Base-by-base conservation (phyloP, 2,797 vertebrate genomes). In the Mastacembelus armatus region DNA sequence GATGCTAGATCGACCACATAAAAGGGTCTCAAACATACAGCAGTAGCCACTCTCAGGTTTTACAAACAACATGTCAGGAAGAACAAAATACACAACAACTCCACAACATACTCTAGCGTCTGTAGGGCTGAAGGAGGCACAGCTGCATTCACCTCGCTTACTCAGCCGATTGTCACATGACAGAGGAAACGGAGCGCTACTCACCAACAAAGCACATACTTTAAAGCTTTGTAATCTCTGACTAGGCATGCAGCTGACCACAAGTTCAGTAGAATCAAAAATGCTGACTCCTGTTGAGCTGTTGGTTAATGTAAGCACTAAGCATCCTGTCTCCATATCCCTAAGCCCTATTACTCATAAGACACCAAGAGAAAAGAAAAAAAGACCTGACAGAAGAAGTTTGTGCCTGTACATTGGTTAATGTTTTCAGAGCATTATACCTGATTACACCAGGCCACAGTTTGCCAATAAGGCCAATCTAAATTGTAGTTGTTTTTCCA, bases 161-260 rank as follows among this genome's bases (percentile, higher is more conserved):
- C 59, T 88, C 84, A 91, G 88, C 74, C 38, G 22, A 18, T 65
- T 16, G 80, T 93, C 93, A 93, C 91, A 93, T 93, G 93, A 89
- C 83, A 10, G 48, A 22, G 74, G 74, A 83, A 82, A 81, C 73
- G 2, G 27, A 54, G 75, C 55, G n/a, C n/a, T n/a, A 30, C 71
- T 57, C 54, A 73, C 65, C 59, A 48, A 10, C 65, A 56, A 21
- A 58, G 78, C 59, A 60, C 81, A 85, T 45, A 54, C 45, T 86
- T 86, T 63, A 69, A 71, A 81, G 78, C 78, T 81, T 58, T 74
- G 74, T 79, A 84, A 90, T 89, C 89, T 88, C 89, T 89, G 78
- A 90, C 91, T 76, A 59, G 72, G 47, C 66, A 26, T 56, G 51
- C 77, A 64, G 57, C 70, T 85, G 87, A 87, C 74, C 55, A 80